Base-by-base conservation (phyloP, 2,113 vertebrate genomes). In the Sminthopsis crassicaudata region DNA sequence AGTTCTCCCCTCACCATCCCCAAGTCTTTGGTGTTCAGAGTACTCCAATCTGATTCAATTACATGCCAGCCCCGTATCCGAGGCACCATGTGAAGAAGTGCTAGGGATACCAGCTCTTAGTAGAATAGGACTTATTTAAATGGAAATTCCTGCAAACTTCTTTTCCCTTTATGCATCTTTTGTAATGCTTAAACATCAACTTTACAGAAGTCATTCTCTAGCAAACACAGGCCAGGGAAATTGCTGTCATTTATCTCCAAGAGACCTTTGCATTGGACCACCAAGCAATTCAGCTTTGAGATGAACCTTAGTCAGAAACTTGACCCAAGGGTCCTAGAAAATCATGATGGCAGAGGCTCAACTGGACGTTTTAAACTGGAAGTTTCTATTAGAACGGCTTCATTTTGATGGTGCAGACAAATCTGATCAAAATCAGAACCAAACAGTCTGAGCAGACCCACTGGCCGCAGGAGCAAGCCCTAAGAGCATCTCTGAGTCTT, bases 341-440 rank as follows among this genome's bases (percentile, higher is more conserved):
- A 93, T 23, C 89, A 53, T 11, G n/a, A 24, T 23, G 51, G 91
- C 88, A 89, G 42, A 90, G 67, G 92, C 9, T 54, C 95, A 93
- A 90, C 55, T n/a, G 90, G 90, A 46, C 36, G 25, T 24, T 88
- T 92, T 94, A 95, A 94, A 96, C 5, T 89, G 54, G 14, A 92
- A 93, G 57, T 19, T 50, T 91, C 23, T 46, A 76, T 90, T 84
- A 67, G 46, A 91, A 84, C 26, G 89, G 19, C 16, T 46, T 48
- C 36, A 95, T 10, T 30, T 0, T 51, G 46, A 94, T 36, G 53
- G 36, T n/a, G 5, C 14, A 7, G 67, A 84, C 36, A 88, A 96
- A 96, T 36, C 91, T 92, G 89, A 95, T 67, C 2, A 84, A 94
- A 51, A 46, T 48, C 90, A 9, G 94, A 96, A 90, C n/a, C 89